Evolutionary conservation across 2,113 vertebrate genomes (phyloP), one percentile per base, ranked within the genome.

Genomic region (Calidris pugnax): DNA sequence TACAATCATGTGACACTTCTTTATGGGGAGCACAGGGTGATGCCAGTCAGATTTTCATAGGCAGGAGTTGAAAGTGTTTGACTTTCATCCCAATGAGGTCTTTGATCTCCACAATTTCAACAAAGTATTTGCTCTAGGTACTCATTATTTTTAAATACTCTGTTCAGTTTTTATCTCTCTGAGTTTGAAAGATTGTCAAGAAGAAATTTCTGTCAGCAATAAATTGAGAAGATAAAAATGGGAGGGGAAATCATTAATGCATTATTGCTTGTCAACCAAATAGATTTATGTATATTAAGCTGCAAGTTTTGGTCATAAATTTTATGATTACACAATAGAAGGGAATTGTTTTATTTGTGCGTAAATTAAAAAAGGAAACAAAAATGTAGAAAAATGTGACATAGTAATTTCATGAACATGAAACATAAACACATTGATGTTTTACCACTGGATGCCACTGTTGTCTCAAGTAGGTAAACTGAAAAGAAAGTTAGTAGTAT

Each of bases 401-500:
- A 13, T 32, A 37, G 20, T 71, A 77, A 51, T 67, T 37, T 3
- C 14, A 32, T 69, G 30, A 72, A 30, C 15, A 33, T 1, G 3
- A 81, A 94, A 86, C 21, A 32, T 78, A 90, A 86, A 74, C 14
- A 32, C 37, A 1, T 59, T 86, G 93, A 30, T 59, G 2, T 90
- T 87, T 96, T 81, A 74, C 95, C 97, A 97, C 97, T 95, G 92
- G 95, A 95, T 96, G 97, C 84, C 96, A 95, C 92, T 96, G 89
- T 97, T 97, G 95, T 97, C 53, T 93, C 69, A 82, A 85, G 75
- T 66, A 85, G 92, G 68, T 87, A 87, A 89, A 91, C 12, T 27
- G 22, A 28, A 43, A 80, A 77, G 79, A 47, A 94, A 22, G 4
- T 10, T 2, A 47, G 17, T 53, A 11, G 86, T 71, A 32, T 60